Evolutionary conservation across 1,140 invertebrate species (phyloP).

Genomic region (Papilio machaon): DNA sequence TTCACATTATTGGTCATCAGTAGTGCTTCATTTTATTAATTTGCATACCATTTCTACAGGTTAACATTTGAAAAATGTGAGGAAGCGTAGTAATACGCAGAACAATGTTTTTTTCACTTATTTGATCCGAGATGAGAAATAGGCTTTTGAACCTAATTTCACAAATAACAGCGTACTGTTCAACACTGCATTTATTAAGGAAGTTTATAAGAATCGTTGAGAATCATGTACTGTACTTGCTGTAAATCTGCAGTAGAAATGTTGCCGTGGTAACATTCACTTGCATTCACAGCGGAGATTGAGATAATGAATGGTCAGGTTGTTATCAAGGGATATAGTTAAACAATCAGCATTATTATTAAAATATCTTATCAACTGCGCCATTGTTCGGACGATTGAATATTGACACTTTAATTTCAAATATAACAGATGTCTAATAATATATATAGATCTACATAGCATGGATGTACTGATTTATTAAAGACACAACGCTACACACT

Average conservation of each 20-base stretch:
- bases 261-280: neutral
- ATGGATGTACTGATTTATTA: neutral
- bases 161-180: neutral
- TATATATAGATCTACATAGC: neutral
- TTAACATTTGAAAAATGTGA: neutral
- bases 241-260: neutral
- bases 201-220: neutral
- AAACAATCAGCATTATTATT: constrained; percentile 49
- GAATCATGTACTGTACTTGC: neutral
- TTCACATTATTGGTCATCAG: neutral
- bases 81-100: neutral
- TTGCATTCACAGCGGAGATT: neutral
- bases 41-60: neutral
- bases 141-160: neutral
- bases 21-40: neutral
- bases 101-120: too few species aligned
- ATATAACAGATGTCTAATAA: constrained; percentile 30
- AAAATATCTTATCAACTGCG: constrained; percentile 47
- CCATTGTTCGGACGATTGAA: constrained; percentile 48
- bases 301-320: constrained; percentile 17
- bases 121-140: neutral
- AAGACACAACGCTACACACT: neutral
- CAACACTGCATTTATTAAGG: neutral
- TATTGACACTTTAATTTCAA: constrained; percentile 43
- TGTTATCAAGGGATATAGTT: constrained; percentile 17